Evolutionary conservation across 2,888 invertebrate species (phyloP).

Genomic region (Melanotus villosus): DNA sequence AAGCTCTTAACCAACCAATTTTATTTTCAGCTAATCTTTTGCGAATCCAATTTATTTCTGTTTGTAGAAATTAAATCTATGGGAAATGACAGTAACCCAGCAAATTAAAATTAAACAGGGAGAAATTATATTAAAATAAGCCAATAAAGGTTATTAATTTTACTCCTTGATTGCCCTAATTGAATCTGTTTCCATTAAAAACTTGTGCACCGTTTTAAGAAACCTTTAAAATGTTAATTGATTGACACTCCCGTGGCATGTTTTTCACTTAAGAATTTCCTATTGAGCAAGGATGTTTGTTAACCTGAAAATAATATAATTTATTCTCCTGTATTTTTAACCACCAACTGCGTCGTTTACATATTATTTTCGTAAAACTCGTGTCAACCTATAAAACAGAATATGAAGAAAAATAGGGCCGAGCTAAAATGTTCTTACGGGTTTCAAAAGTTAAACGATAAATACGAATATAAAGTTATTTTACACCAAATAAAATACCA

Average conservation of each 20-base stretch:
- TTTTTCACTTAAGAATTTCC: too few species aligned
- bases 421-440: too few species aligned
- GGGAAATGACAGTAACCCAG: not conserved
- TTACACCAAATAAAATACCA: too few species aligned
- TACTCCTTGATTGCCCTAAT: not conserved
- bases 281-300: too few species aligned
- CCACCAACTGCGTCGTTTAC: too few species aligned
- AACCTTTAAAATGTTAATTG: not conserved
- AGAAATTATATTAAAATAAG: not conserved
- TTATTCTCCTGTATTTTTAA: too few species aligned
- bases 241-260: not conserved
- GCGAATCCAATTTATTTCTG: conserved; percentile 8
- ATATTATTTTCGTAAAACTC: too few species aligned
- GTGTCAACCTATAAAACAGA: too few species aligned
- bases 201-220: not conserved
- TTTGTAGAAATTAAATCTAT: not conserved
- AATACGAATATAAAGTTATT: too few species aligned
- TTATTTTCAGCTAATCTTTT: conserved; percentile 1
- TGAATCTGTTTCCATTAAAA: not conserved
- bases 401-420: too few species aligned
- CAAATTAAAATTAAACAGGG: not conserved
- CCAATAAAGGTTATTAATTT: not conserved
- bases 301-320: too few species aligned
- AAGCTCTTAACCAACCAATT: not conserved
- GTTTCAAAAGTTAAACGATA: too few species aligned